Conservation (phyloP, 2,113 vertebrate species). For the Hylia prasina region DNA sequence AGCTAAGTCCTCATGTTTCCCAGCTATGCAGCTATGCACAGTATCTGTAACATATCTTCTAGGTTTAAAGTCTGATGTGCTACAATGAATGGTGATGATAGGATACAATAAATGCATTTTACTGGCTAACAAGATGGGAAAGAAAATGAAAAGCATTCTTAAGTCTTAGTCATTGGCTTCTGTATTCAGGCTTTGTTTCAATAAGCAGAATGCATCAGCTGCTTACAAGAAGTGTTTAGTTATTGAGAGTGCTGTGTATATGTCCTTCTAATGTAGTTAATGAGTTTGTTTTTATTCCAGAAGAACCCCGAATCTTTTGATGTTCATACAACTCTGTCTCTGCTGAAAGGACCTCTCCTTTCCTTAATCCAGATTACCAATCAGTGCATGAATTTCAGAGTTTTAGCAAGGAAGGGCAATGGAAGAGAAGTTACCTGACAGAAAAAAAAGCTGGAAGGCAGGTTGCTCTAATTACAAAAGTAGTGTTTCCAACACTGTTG, state of each 20-base stretch:
- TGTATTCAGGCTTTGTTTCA: slow-evolving; percentile 1
- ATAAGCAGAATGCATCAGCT: neutral
- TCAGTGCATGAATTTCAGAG: neutral
- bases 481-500: neutral
- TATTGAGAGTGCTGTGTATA: neutral
- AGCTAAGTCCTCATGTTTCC: neutral
- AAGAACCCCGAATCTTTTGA: neutral
- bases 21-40: neutral
- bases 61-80: neutral
- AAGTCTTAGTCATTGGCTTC: slow-evolving; percentile 3
- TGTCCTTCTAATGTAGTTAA: neutral
- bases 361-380: neutral
- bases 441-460: neutral
- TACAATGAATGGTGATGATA: neutral
- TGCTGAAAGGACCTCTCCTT: neutral
- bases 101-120: slow-evolving; percentile 7
- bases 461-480: neutral
- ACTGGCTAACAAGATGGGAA: neutral
- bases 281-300: slow-evolving; percentile 14
- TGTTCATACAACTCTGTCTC: neutral
- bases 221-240: slow-evolving; percentile 23
- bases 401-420: neutral
- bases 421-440: neutral
- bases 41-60: neutral
- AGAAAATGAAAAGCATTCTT: slow-evolving; percentile 18